phyloP scores from a whole-genome alignment of 2,797 vertebrate genomes.

The Mormyrus proboscirostris region DNA sequence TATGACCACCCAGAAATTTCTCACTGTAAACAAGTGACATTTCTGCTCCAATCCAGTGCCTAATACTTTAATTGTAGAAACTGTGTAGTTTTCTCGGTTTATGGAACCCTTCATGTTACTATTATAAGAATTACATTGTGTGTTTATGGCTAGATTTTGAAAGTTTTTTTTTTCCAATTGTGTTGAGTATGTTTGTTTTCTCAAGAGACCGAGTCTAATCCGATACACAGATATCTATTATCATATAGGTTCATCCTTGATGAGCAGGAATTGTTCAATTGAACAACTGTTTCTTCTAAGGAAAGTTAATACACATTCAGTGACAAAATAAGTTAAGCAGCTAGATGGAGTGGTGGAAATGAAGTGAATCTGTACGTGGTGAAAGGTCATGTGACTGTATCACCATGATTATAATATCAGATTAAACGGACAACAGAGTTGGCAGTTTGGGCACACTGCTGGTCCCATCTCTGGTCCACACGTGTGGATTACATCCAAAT shows the following conservation, averaged over 20 bases:
- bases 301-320: background rate
- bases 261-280: background rate
- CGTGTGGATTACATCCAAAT: background rate
- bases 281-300: background rate
- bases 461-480: background rate
- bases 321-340: background rate
- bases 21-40: slow-evolving; percentile 13
- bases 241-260: background rate
- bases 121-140: background rate
- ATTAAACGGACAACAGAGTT: background rate
- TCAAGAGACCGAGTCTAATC: background rate
- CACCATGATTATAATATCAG: background rate
- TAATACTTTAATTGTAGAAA: background rate
- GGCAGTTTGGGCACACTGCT: background rate
- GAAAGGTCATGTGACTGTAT: background rate
- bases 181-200: background rate
- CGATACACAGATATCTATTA: background rate
- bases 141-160: background rate
- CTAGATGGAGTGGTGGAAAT: background rate
- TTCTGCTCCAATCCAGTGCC: background rate
- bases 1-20: slow-evolving; percentile 19
- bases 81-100: background rate
- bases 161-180: background rate
- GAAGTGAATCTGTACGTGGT: background rate
- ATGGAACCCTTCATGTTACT: background rate